Evolutionary conservation across 2,888 invertebrate species (phyloP).

Genomic region (Deilephila porcellus): DNA sequence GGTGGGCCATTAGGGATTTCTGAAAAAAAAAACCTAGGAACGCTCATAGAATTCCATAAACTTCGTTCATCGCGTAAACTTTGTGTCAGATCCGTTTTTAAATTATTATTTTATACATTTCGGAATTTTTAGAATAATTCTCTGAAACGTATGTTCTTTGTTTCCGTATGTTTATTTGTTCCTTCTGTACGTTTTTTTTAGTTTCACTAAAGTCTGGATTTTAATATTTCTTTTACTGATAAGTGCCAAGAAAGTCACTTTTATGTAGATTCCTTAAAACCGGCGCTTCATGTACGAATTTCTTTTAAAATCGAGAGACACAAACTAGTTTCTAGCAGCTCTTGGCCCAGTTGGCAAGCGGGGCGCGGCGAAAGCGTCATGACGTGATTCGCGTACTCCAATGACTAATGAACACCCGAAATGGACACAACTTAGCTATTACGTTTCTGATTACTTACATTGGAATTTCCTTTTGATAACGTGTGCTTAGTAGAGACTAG

Average conservation of each 20-base stretch:
- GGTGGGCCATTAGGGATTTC: slow-evolving; percentile 13
- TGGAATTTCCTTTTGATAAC: background rate
- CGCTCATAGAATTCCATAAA: background rate
- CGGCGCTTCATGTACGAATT: background rate
- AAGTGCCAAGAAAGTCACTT: background rate
- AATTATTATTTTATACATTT: too few species aligned
- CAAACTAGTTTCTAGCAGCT: slow-evolving; percentile 1
- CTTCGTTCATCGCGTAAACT: background rate
- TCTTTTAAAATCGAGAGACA: background rate
- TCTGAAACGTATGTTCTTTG: background rate
- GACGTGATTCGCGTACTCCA: slow-evolving; percentile 46
- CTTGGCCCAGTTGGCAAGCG: slow-evolving; percentile 64
- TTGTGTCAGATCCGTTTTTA: background rate
- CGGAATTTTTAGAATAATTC: too few species aligned
- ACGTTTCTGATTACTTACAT: slow-evolving; percentile 12
- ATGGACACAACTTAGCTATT: slow-evolving; percentile 33
- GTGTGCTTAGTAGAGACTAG: too few species aligned
- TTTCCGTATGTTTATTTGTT: background rate
- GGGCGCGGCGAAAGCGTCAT: slow-evolving; percentile 67
- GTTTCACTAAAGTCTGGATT: too few species aligned
- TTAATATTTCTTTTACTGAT: background rate
- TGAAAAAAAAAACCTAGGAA: background rate
- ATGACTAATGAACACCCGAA: slow-evolving; percentile 41
- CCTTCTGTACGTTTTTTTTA: background rate
- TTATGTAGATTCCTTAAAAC: background rate